These are phyloP conservation scores for Scalopus aquaticus DNA, from an alignment of 2,113 vertebrate genomes.

Conservation along the genomic window DNA sequence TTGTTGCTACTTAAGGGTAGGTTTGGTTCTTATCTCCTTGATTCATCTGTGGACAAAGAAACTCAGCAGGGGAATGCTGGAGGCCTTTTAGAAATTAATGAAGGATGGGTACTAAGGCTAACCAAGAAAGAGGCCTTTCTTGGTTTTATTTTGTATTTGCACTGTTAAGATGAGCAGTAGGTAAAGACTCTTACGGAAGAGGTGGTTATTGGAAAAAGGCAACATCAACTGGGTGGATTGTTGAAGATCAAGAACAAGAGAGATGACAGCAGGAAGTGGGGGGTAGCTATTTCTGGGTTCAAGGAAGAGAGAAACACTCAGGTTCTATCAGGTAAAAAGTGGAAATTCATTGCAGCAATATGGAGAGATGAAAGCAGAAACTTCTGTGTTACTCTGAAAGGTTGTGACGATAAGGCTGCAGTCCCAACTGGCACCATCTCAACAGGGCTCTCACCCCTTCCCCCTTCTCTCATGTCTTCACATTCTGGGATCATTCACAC, in stretches of 20 bases:
- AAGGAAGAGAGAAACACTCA: background rate
- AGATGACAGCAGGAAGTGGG: background rate
- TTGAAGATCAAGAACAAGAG: slow-evolving; percentile 5
- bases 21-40: too few relatives aligned
- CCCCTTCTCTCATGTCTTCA: background rate
- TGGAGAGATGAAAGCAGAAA: background rate
- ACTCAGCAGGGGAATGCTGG: too few relatives aligned
- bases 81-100: too few relatives aligned
- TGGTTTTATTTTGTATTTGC: too few relatives aligned
- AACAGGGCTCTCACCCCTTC: background rate
- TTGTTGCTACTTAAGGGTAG: too few relatives aligned
- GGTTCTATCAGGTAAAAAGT: background rate
- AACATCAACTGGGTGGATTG: background rate
- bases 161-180: background rate
- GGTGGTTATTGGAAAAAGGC: background rate
- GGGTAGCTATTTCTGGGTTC: background rate
- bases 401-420: background rate
- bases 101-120: too few relatives aligned
- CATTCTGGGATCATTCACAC: background rate
- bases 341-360: background rate
- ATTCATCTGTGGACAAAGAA: too few relatives aligned
- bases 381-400: background rate
- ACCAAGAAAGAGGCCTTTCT: too few relatives aligned
- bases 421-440: background rate
- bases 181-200: background rate